Conservation (phyloP, 2,797 vertebrate genomes). For the Ctenosaura bakeri region DNA sequence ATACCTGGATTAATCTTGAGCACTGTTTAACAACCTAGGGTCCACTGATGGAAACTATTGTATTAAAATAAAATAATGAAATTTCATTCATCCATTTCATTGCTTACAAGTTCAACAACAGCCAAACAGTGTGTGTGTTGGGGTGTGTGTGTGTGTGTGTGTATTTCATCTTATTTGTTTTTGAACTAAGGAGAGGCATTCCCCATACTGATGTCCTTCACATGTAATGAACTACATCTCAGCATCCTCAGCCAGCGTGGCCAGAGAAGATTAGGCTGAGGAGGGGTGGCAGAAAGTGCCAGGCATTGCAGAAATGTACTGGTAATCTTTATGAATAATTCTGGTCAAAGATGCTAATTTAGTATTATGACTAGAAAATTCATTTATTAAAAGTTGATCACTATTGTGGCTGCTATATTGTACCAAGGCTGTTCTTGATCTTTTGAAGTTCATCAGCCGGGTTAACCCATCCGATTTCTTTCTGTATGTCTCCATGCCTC, state of each 20-base stretch:
- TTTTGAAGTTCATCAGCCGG: background rate
- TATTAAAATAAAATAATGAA: background rate
- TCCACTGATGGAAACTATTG: too few relatives aligned
- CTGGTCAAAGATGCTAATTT: conserved; percentile 33
- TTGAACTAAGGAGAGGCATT: conserved; percentile 45
- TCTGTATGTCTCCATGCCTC: background rate
- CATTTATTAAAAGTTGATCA: background rate
- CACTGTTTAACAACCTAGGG: background rate
- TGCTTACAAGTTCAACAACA: conserved; percentile 35
- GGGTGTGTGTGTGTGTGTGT: too few relatives aligned
- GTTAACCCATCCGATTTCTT: background rate
- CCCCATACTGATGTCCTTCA: too few relatives aligned
- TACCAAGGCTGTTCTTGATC: too few relatives aligned
- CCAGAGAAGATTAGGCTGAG: background rate
- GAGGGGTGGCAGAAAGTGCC: background rate
- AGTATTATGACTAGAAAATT: background rate
- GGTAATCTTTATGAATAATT: background rate
- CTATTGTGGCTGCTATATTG: background rate
- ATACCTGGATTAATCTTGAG: background rate
- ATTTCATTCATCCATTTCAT: background rate
- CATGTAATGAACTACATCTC: too few relatives aligned
- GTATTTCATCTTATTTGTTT: conserved; percentile 44
- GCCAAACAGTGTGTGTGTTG: background rate
- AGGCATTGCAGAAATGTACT: conserved; percentile 54
- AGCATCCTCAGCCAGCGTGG: background rate